Evolutionary conservation across 2,113 vertebrate species (phyloP).

Genomic region (Pachypanchax playfairii): DNA sequence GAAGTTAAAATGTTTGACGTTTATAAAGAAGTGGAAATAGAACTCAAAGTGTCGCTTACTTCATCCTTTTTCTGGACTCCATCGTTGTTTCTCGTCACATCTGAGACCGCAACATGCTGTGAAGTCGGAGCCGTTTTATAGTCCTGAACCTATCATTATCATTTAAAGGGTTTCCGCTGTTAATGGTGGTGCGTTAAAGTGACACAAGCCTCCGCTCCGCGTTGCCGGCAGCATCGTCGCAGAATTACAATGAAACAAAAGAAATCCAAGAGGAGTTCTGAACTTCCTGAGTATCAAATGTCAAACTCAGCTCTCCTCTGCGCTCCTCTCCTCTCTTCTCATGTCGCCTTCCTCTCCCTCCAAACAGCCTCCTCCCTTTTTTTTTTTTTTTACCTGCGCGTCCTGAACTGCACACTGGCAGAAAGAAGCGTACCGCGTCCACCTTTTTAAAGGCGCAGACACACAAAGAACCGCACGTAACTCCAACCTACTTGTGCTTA

Average conservation of each 20-base stretch:
- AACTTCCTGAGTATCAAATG: slow-evolving; percentile 90
- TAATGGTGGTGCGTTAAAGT: slow-evolving; percentile 17
- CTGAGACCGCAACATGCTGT: slow-evolving; percentile 26
- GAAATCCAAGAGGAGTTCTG: slow-evolving; percentile 78
- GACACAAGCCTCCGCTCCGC: slow-evolving; percentile 37
- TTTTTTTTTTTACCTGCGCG: slow-evolving; percentile 68
- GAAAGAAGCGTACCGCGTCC: slow-evolving; percentile 35
- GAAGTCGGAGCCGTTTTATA: slow-evolving; percentile 19
- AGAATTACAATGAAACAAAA: slow-evolving; percentile 83
- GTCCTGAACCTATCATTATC: slow-evolving; percentile 31
- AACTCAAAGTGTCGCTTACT: no score
- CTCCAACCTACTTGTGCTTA: no score
- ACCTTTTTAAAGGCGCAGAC: slow-evolving; percentile 71
- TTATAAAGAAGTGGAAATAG: no score
- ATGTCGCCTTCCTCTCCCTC: slow-evolving; percentile 20
- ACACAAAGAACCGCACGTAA: not conserved
- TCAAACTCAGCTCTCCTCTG: slow-evolving; percentile 67
- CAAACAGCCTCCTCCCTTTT: slow-evolving; percentile 44
- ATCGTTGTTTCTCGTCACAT: slow-evolving; percentile 40
- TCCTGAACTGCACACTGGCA: slow-evolving; percentile 41
- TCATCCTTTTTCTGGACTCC: slow-evolving; percentile 59
- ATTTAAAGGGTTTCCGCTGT: slow-evolving; percentile 20
- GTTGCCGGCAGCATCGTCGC: slow-evolving; percentile 58
- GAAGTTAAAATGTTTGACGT: no score
- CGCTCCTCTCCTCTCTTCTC: slow-evolving; percentile 17